Evolutionary conservation across 2,113 vertebrate genomes (phyloP), one percentile per base, ranked within the genome.

Genomic region (Propithecus coquereli): DNA sequence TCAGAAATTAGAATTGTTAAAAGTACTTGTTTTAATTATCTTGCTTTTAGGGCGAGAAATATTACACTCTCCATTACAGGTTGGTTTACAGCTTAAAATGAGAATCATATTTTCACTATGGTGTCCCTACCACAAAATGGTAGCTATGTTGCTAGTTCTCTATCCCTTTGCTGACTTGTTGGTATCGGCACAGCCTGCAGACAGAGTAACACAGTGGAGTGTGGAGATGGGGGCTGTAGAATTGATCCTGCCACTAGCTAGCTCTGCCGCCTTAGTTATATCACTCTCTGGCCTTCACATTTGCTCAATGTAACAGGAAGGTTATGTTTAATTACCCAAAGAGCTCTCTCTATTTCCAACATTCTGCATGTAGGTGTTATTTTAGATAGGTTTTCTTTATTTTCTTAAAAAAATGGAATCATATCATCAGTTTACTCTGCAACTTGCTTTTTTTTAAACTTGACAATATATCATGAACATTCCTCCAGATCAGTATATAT

Each of bases 401-500:
- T 82, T 94, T 77, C 34, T 85, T 40, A 73, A 91, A 93, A 61
- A 89, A 89, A 92, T 87, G 23, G n/a, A 94, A 95, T 87, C 57
- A 92, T 91, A 63, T 86, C 63, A 96, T 93, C 77, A 95, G 87
- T 97, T 94, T 94, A 88, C 50, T 94, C 63, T 80, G 83, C 17
- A 93, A 87, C 82, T 90, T 91, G 71, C 70, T 91, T 97, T 93
- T 57, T 87, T 88, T 34, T 65, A 82, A 52, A 52, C 47, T 96
- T 97, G 52, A 80, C 71, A 94, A 90, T 95, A 82, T 89, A 93
- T 94, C 90, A 86, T 93, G 14, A 47, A 77, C 54, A 81, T 84
- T 61, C 59, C 23, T 95, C 47, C 40, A 91, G 79, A 97, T 97
- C 91, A 93, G 93, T 97, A 94, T 61, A 88, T 96, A 95, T 40